phyloP scores from a whole-genome alignment of 2,888 invertebrate genomes.

The Pantelozetes paolii region DNA sequence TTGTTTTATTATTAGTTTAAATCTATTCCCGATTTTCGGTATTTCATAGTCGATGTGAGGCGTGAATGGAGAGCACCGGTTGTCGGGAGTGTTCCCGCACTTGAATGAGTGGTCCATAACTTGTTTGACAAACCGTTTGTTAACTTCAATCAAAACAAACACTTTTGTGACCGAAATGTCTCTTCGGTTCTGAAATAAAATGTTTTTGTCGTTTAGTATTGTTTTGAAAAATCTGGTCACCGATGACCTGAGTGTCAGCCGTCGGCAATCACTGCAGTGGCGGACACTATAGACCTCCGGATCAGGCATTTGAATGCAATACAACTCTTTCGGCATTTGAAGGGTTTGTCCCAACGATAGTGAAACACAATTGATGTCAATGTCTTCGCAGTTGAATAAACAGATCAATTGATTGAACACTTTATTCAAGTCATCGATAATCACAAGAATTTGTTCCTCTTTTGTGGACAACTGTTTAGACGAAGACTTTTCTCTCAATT shows the following conservation, averaged over 20 bases:
- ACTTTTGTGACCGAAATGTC: not conserved
- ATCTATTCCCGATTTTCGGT: constrained; percentile 17
- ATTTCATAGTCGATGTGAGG: constrained; percentile 4
- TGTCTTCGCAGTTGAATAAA: not conserved
- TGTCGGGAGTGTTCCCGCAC: not conserved
- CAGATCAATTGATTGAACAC: constrained; percentile 12
- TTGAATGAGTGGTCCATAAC: constrained; percentile 1
- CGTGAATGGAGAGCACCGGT: not conserved
- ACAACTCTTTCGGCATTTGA: constrained; percentile 29
- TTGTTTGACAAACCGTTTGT: not conserved
- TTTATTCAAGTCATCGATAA: not conserved
- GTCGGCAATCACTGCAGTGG: not conserved
- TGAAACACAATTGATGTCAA: not conserved
- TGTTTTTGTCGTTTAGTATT: constrained; percentile 9
- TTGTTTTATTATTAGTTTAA: not conserved
- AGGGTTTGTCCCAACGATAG: constrained; percentile 22
- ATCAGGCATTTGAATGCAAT: constrained; percentile 7
- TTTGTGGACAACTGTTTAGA: not conserved
- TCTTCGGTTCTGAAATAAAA: constrained; percentile 13
- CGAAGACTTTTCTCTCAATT: not conserved
- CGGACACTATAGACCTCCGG: not conserved
- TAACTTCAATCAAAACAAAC: constrained; percentile 1
- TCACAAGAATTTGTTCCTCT: not conserved
- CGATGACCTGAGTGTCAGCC: not conserved
- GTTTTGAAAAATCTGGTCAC: constrained; percentile 26